Evolutionary conservation across 2,113 vertebrate species (phyloP).

Genomic region (Melanerpes formicivorus): DNA sequence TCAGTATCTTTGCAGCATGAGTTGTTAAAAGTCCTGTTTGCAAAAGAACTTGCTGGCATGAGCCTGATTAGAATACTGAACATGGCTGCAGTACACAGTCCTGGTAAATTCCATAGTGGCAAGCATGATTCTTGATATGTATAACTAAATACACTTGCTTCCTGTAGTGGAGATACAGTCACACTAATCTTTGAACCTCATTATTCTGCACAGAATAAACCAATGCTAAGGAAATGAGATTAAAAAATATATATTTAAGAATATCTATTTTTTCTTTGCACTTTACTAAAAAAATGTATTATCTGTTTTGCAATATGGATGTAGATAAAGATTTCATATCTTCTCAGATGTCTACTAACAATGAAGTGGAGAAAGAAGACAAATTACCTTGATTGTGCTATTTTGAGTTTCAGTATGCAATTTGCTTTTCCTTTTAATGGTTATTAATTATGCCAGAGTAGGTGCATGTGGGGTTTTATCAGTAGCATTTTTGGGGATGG

Average conservation of each 20-base stretch:
- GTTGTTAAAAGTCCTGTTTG: not conserved
- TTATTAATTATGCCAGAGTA: not conserved
- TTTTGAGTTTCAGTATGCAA: not conserved
- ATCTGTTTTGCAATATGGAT: not conserved
- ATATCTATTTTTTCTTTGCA: not conserved
- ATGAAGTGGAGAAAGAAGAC: not conserved
- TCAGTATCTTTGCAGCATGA: not conserved
- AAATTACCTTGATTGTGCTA: not conserved
- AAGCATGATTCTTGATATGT: not conserved
- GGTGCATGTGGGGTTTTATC: not conserved
- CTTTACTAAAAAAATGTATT: not conserved
- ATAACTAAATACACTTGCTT: not conserved
- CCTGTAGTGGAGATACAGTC: not conserved
- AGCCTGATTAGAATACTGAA: not conserved
- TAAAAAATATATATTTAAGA: not conserved
- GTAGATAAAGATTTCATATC: constrained; percentile 10
- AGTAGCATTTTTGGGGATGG: not conserved
- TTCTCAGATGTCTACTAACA: not conserved
- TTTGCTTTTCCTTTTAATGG: not conserved
- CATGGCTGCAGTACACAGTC: accelerated
- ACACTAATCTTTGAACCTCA: not conserved
- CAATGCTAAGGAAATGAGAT: not conserved
- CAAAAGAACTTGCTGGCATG: not conserved
- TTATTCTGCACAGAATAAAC: not conserved
- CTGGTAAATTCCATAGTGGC: not conserved